These are phyloP conservation scores for human DNA, from an alignment of 2,113 vertebrate genomes.

Conservation along the genomic window GRCh38 chrX:13777501-13778000, in stretches of 20 bases:
- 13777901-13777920: neutral
- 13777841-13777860: neutral
- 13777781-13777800: neutral
- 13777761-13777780: neutral
- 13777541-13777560: neutral
- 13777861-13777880: neutral
- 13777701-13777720: neutral
- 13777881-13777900: neutral
- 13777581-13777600: neutral
- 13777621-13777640: neutral
- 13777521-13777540: neutral
- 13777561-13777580: neutral
- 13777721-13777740: neutral
- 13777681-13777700: neutral
- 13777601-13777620: neutral
- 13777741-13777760: neutral
- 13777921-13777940: neutral
- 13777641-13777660: neutral
- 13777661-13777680: neutral
- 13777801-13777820: neutral
- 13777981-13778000: neutral
- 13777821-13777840: neutral
- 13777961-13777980: neutral
- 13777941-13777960: neutral
- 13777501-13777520: slow-evolving; percentile 40